Evolutionary conservation across 2,113 vertebrate species (phyloP), one percentile per base, ranked within the genome.

Genomic region (Pelecanoides urinatrix): DNA sequence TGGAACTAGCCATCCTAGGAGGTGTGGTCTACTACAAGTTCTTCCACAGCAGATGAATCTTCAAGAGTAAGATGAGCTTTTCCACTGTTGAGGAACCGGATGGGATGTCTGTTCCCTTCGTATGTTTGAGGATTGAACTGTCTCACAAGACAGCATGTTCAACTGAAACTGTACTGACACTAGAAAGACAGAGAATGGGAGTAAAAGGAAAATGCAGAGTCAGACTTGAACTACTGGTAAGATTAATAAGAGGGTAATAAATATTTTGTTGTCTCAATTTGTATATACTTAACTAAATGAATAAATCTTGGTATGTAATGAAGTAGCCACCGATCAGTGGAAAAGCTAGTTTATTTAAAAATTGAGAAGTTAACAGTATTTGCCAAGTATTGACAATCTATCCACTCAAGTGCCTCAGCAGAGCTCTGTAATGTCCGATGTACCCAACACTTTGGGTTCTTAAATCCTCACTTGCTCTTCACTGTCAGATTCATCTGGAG

Each of bases 1-100:
- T 99, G 98, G 99, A 99, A 93, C 22, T 99, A 45, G 98, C 95
- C 93, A 99, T 99, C 95, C 98, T 99, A 58, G 99, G 98, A n/a
- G 99, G 98, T 7, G 97, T 99, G 68, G 95, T 99, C 70, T 99
- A 99, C 97, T 98, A 99, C 84, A 99, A 99, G 96, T 99, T 99
- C 98, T 99, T 99, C 85, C 97, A 93, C 36, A 96, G 94, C 81
- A 95, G 40, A 32, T 98, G 96, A 98, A 65, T 45, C 59, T 89
- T 66, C 40, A 10, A 40, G 62, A 79, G 61, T 10, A 30, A 92
- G 85, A 90, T 79, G 68, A 82, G 29, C 85, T 94, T 89, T 76
- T 67, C 74, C 40, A 21, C 25, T 36, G 19, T 0, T 56, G 87
- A 88, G 85, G 92, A 95, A 53, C 0, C 2, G 15, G 47, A 52